These are phyloP conservation scores for Upupa epops DNA, from an alignment of 2,113 vertebrate species.

Conservation along the genomic window DNA sequence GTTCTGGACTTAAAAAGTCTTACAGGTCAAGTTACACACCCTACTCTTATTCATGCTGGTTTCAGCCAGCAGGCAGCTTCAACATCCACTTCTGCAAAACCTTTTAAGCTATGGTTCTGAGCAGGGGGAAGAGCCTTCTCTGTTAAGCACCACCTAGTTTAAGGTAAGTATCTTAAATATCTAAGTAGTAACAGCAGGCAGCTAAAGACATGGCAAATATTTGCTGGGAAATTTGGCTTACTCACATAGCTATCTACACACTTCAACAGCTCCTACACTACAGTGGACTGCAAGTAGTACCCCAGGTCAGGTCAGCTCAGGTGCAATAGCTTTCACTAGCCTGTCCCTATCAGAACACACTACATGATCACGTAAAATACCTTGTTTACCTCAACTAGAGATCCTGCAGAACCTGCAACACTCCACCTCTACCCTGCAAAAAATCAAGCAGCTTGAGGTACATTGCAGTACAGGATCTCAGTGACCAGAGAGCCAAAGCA, in stretches of 20 bases:
- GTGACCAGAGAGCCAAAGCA: background rate
- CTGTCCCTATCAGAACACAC: background rate
- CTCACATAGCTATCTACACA: background rate
- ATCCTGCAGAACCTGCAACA: background rate
- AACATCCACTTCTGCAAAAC: background rate
- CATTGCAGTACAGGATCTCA: background rate
- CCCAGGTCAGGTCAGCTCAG: background rate
- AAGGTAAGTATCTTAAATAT: background rate
- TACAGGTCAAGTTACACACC: background rate
- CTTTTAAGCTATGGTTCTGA: background rate
- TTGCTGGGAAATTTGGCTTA: background rate
- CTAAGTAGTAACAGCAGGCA: background rate
- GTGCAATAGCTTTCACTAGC: background rate
- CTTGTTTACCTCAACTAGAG: background rate
- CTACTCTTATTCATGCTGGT: background rate
- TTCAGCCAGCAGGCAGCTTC: background rate
- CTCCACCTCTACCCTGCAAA: background rate
- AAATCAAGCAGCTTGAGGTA: background rate
- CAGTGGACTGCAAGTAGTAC: background rate
- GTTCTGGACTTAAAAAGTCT: background rate
- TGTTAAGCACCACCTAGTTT: background rate
- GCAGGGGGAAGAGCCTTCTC: background rate
- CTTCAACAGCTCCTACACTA: background rate
- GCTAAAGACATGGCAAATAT: background rate
- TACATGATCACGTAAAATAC: background rate